Base-by-base conservation (phyloP, 1,140 invertebrate genomes). In the Nylanderia fulva region DNA sequence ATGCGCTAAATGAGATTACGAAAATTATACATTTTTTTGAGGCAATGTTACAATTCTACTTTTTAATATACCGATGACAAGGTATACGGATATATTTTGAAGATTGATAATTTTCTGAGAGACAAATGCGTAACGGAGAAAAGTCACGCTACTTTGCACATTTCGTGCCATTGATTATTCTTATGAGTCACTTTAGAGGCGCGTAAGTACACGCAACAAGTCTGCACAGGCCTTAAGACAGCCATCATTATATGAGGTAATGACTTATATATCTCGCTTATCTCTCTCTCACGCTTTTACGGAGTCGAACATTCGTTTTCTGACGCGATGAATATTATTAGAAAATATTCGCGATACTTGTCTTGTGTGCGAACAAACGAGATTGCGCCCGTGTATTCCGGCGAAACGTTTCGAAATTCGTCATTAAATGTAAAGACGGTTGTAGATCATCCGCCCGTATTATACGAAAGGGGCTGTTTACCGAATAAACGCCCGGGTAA, bases 401-500 rank as follows among this genome's bases (percentile, higher is more conserved):
- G n/a, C 48, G 36, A 15, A 39, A 42, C 48, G 29, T 58, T 11
- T 36, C 52, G 8, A 60, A 60, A 60, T n/a, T n/a, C n/a, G 36
- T n/a, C 77, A 9, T 82, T 60, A 45, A 60, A 33, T 27, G 13
- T 24, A 45, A 72, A 56, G 68, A 29, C 27, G 27, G 2, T 33
- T 64, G 8, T 60, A 45, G 52, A 82, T 82, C 77, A 72, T 58
- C 7, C 52, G 48, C 1, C 58, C 15, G 15, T 60, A 82, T 82
- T 82, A 79, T 68, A 72, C 36, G 52, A 36, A 80, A 80, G 36
- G 48, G 77, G 13, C 24, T 60, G 66, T 72, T 82, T 72, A 18
- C 66, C 77, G 77, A 72, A 82, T 82, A 82, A 82, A 82, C 66
- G 66, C 11, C 8, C 66, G 52, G 27, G 18, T 60, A 82, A 82